Conservation (phyloP, 2,797 vertebrate species). For the Syngnathus acus region DNA sequence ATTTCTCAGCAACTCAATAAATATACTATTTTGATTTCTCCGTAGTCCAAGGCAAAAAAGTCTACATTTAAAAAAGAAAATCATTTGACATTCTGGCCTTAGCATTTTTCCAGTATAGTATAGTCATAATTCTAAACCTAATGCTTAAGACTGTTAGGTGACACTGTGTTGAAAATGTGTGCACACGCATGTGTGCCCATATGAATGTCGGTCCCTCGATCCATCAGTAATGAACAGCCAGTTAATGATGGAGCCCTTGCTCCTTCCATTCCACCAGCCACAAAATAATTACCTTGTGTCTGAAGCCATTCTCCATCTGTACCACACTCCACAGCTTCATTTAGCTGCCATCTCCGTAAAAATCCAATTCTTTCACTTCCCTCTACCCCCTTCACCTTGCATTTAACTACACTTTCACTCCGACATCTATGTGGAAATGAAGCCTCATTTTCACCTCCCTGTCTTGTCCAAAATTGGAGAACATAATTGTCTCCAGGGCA, state of each 20-base stretch:
- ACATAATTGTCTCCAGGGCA: constrained; percentile 46
- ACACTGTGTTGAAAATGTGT: neutral
- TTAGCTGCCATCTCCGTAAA: constrained; percentile 58
- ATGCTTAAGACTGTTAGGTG: constrained; percentile 12
- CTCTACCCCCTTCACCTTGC: constrained; percentile 17
- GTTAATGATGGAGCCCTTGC: constrained; percentile 64
- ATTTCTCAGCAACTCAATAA: neutral
- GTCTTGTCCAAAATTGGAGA: constrained; percentile 36
- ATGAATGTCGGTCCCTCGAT: constrained; percentile 30
- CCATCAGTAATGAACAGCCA: constrained; percentile 61
- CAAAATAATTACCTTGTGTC: constrained; percentile 70
- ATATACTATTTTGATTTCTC: neutral
- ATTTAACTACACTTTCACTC: constrained; percentile 26
- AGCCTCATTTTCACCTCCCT: constrained; percentile 17
- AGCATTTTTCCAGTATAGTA: neutral
- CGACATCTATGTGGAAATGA: constrained; percentile 20
- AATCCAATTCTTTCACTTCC: constrained; percentile 36
- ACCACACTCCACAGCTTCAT: constrained; percentile 58
- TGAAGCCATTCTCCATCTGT: constrained; percentile 65
- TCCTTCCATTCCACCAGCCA: constrained; percentile 63
- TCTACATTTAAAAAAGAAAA: neutral
- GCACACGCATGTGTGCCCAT: neutral
- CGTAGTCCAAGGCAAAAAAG: neutral
- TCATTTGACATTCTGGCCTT: constrained; percentile 22
- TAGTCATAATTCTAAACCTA: neutral